These are phyloP conservation scores for Notothenia coriiceps DNA, from an alignment of 2,113 vertebrate species.

Conservation along the genomic window DNA sequence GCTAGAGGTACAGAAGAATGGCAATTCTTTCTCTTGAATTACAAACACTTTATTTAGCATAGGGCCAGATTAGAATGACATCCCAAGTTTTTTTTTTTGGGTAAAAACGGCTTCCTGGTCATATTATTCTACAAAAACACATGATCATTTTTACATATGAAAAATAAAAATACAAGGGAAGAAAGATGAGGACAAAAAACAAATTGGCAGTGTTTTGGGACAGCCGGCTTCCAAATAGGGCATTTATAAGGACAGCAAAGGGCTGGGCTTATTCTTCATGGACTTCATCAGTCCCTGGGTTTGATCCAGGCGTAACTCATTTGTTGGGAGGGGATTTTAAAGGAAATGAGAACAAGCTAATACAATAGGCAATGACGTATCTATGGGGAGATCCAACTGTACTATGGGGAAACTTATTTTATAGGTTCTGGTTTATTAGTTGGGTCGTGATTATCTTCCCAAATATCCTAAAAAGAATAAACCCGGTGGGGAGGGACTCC, in stretches of 20 bases:
- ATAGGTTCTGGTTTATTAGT: not conserved
- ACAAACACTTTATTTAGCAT: slow-evolving; percentile 61
- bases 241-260: not conserved
- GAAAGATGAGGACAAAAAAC: not conserved
- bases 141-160: slow-evolving; percentile 77
- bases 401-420: not conserved
- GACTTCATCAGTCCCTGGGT: not conserved
- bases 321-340: not conserved
- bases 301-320: not conserved
- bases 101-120: slow-evolving; percentile 40
- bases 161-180: slow-evolving; percentile 73
- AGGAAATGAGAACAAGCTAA: not conserved
- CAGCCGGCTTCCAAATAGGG: slow-evolving; percentile 1
- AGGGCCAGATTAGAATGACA: slow-evolving; percentile 42
- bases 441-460: not conserved
- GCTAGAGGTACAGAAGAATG: not conserved
- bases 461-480: too few relatives aligned
- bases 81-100: not conserved
- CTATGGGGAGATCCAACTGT: not conserved
- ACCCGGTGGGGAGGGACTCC: not conserved
- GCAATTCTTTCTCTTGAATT: slow-evolving; percentile 28
- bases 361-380: not conserved
- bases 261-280: not conserved
- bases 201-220: slow-evolving; percentile 15
- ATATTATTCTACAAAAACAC: slow-evolving; percentile 76